Evolutionary conservation across 2,888 invertebrate genomes (phyloP), one percentile per base, ranked within the genome.

Genomic region (Elysia crispata): DNA sequence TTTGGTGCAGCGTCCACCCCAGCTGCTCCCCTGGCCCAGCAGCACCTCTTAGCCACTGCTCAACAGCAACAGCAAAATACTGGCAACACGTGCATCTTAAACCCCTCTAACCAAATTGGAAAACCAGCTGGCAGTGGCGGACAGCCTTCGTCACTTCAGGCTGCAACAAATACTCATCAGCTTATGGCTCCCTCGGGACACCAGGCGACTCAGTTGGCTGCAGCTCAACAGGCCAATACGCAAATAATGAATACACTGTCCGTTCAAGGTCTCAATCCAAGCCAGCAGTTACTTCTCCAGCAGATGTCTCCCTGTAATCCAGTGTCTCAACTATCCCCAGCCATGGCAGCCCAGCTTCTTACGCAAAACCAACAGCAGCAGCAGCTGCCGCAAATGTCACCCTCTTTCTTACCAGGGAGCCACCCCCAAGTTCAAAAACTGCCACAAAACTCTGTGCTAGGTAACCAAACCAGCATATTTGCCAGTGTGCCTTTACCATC

Each of bases 231-330:
- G 28, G 76, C 73, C 54, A 74, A 57, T 50, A 69, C 82, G 6
- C 83, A 83, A 20, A 76, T 85, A 33, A 73, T 85, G 60, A 83
- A 78, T 33, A 77, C 84, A n/a, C 57, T 85, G 13, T 75, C 81
- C 23, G 77, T 85, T 41, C 81, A 80, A 50, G 81, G 82, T 5
- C 76, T 83, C 28, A 41, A 41, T 11, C 41, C 41, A 41, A 81
- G 79, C 70, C 81, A 79, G 20, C 80, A 82, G 25, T 54, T 85
- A 18, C 50, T 85, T 3, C 70, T 83, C 8, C 79, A 81, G 15
- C 76, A 81, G 60, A 76, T 77, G 15, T 79, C 81, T 1, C 76
- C 81, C 1, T 80, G 76, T 23, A 64, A 76, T 30, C 41, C 77
- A 28, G 18, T 72, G 5, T 54, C 80, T 30, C 80, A 80, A 41